Evolutionary conservation across 2,797 vertebrate species (phyloP).

Genomic region (Carcharodon carcharias): DNA sequence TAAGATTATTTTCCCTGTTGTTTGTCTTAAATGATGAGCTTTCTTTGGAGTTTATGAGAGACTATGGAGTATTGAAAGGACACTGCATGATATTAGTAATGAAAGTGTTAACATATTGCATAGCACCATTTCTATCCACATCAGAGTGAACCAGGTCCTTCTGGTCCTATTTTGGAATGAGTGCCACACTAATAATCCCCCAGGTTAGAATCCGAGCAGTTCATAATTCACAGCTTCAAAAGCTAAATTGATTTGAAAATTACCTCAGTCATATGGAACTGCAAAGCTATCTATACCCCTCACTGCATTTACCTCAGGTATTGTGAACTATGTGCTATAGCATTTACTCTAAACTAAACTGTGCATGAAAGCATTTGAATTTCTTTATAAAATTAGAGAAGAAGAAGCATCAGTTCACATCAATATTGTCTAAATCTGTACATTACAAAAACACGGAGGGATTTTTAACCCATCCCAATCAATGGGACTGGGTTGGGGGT

Average conservation of each 20-base stretch:
- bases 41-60: neutral
- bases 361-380: neutral
- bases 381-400: neutral
- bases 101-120: neutral
- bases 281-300: neutral
- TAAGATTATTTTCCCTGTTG: neutral
- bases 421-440: neutral
- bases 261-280: neutral
- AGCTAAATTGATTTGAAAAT: neutral
- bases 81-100: neutral
- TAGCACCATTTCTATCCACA: neutral
- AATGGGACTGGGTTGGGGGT: neutral
- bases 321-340: neutral
- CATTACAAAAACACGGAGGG: neutral
- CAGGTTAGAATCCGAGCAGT: neutral
- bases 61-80: neutral
- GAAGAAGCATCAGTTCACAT: neutral
- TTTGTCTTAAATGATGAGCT: neutral
- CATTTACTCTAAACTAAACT: neutral
- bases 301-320: neutral
- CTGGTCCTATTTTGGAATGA: neutral
- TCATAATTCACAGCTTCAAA: neutral
- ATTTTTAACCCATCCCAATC: neutral
- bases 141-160: neutral
- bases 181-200: neutral